Evolutionary conservation across 2,113 vertebrate species (phyloP).

Genomic region (Heterocephalus glaber): DNA sequence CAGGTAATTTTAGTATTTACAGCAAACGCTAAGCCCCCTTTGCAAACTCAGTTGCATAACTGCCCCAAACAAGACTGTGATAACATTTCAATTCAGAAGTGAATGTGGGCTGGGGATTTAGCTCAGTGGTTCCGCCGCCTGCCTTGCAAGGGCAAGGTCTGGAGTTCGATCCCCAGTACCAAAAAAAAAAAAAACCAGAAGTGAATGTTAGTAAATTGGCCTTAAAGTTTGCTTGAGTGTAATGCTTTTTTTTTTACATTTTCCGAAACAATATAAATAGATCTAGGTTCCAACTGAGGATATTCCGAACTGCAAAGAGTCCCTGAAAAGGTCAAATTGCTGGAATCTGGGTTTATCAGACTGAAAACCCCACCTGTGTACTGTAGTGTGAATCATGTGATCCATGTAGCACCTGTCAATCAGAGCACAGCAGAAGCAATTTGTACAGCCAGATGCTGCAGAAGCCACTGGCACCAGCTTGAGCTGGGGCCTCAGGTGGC

Average conservation of each 20-base stretch:
- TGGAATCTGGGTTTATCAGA: background rate
- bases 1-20: conserved; percentile 42
- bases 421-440: conserved; percentile 15
- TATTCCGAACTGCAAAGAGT: background rate
- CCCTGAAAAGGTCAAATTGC: conserved; percentile 28
- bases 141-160: too few species aligned
- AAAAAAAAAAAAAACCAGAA: too few species aligned
- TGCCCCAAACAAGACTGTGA: background rate
- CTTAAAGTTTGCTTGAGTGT: background rate
- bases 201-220: background rate
- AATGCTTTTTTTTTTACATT: background rate
- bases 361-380: background rate
- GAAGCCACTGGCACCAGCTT: conserved; percentile 42
- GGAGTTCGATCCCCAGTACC: too few species aligned
- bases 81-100: conserved; percentile 21
- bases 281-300: background rate
- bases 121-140: too few species aligned
- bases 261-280: conserved; percentile 30
- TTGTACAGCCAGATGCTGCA: conserved; percentile 61
- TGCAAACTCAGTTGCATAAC: background rate
- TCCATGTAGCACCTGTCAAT: background rate
- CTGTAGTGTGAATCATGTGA: background rate
- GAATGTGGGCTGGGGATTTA: too few species aligned
- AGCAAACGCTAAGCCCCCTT: background rate
- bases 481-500: conserved; percentile 73